Base-by-base conservation (phyloP, 2,113 vertebrate species). In the Protobothrops flavoviridis region DNA sequence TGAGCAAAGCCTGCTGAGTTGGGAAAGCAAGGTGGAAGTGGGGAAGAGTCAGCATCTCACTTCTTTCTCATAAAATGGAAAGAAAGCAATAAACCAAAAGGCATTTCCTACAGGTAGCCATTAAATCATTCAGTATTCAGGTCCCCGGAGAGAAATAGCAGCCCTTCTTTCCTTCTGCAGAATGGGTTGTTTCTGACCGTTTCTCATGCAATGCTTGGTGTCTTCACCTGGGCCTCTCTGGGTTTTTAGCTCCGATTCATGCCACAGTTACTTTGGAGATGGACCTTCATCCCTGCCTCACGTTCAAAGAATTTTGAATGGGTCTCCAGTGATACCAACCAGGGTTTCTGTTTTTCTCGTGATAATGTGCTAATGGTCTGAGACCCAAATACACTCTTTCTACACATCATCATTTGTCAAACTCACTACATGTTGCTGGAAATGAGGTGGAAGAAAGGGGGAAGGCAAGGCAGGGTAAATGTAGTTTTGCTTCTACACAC, bases 301-400 rank as follows among this genome's bases (percentile, higher is more conserved):
- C 95, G 91, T 93, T 94, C 96, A 96, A 96, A 97, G 95, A 95
- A 90, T 91, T 96, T 53, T 94, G 95, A 96, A 97, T 96, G 95
- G 95, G 91, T 98, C 98, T 98, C 98, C 50, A 5, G 91, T n/a
- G 97, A 94, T 92, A 7, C 53, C 7, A 23, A 87, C 95, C 12
- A 3, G 93, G 96, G 95, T 95, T 95, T 98, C 96, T 97, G 98
- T 95, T 98, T 96, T 92, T 96, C 97, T 98, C 96, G 92, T 97
- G 98, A 98, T 98, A 98, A 98, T 97, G 98, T 97, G 98, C 97
- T 98, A 98, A 98, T 98, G 95, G 97, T 95, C 97, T 81, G 87
- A 97, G 97, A 97, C 97, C 95, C 26, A 2, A 97, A 97, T 98
- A 95, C 97, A 97, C 98, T 97, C 95, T 96, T 95, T 92, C 95